These are phyloP conservation scores for Catocala sponsa DNA, from an alignment of 2,888 invertebrate species.

Conservation along the genomic window DNA sequence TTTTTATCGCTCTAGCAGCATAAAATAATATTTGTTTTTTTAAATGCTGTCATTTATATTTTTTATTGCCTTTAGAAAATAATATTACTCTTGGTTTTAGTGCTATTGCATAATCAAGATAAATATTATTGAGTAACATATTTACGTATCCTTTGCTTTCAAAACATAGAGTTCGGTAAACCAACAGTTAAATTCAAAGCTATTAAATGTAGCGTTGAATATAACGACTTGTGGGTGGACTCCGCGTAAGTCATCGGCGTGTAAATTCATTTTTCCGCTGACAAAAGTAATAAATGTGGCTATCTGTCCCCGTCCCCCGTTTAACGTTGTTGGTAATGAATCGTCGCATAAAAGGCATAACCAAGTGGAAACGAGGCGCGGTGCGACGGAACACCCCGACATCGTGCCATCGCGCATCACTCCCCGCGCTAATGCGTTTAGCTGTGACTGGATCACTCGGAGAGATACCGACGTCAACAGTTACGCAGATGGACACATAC, in stretches of 20 bases:
- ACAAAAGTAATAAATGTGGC: conserved; percentile 87
- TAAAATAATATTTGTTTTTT: no score
- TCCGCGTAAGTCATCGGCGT: conserved; percentile 64
- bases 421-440: conserved; percentile 70
- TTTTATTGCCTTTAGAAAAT: no score
- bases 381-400: conserved; percentile 46
- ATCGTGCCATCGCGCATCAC: conserved; percentile 21
- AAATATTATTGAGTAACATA: no score
- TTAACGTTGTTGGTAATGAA: conserved; percentile 81
- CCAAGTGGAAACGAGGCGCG: conserved; percentile 83
- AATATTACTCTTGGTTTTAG: no score
- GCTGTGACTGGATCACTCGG: conserved; percentile 71
- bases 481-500: conserved; percentile 52
- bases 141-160: neutral
- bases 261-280: conserved; percentile 87
- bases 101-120: no score
- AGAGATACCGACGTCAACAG: conserved; percentile 66
- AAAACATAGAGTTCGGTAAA: conserved; percentile 16
- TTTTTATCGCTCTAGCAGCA: no score
- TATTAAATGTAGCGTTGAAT: conserved; percentile 49
- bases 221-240: conserved; percentile 46
- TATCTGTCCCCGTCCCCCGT: conserved; percentile 82
- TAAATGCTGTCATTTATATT: no score
- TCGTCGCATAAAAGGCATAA: conserved; percentile 87
- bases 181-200: conserved; percentile 41